Evolutionary conservation across 2,113 vertebrate genomes (phyloP).

Genomic region (Chinchilla lanigera): DNA sequence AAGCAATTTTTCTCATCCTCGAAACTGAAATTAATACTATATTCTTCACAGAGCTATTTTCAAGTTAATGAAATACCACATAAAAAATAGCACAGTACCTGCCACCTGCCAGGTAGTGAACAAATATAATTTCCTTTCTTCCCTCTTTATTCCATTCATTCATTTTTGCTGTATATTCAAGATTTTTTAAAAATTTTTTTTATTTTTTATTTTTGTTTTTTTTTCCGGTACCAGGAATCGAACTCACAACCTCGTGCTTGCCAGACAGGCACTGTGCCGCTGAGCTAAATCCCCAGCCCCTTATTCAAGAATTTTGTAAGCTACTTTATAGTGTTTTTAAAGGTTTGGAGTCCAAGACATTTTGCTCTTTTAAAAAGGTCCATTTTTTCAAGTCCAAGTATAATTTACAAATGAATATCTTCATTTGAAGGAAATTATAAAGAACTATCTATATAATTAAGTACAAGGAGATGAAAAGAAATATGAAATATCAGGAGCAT

Average conservation of each 20-base stretch:
- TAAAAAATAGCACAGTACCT: not conserved
- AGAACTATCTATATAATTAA: not conserved
- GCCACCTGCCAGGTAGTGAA: not conserved
- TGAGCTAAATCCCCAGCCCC: no score
- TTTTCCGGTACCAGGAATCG: no score
- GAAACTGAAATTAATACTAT: not conserved
- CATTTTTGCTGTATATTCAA: not conserved
- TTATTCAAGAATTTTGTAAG: no score
- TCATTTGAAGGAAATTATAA: not conserved
- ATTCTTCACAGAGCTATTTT: not conserved
- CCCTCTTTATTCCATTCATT: not conserved
- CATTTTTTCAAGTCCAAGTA: not conserved
- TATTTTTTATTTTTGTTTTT: no score
- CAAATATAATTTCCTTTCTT: not conserved
- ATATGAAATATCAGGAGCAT: not conserved
- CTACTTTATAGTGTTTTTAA: conserved; percentile 19
- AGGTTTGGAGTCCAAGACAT: not conserved
- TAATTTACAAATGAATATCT: conserved; percentile 5
- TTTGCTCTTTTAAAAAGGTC: not conserved
- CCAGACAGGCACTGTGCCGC: no score
- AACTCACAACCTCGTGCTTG: no score
- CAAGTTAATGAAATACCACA: not conserved
- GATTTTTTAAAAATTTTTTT: no score
- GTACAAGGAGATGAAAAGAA: not conserved
- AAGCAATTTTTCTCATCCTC: conserved; percentile 14